Conservation (phyloP, 2,113 vertebrate species). For the Ciconia stormi region DNA sequence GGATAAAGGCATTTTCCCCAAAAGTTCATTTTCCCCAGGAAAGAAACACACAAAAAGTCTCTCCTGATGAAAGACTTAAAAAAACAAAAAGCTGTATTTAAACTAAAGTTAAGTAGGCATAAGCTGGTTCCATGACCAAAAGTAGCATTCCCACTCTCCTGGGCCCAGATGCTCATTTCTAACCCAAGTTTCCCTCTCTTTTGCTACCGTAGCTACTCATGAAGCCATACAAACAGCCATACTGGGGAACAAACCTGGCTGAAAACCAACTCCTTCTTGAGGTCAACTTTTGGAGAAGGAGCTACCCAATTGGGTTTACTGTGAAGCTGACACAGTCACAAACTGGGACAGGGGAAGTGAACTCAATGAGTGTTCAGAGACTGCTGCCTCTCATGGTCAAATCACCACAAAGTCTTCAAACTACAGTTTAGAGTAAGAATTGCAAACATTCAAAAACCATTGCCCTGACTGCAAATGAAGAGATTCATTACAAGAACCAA, state of each 20-base stretch:
- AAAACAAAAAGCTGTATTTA: not conserved
- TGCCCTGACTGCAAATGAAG: not conserved
- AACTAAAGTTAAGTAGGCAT: not conserved
- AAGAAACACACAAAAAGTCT: not conserved
- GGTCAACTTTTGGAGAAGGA: not conserved
- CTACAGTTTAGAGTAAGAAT: not conserved
- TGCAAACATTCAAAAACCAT: not conserved
- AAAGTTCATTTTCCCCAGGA: not conserved
- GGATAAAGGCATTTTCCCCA: not conserved
- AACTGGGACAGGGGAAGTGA: not conserved
- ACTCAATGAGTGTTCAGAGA: not conserved
- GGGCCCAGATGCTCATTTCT: not conserved
- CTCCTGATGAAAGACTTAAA: not conserved
- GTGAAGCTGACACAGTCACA: not conserved
- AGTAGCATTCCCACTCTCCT: not conserved
- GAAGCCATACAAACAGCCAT: accelerated
- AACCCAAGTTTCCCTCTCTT: not conserved
- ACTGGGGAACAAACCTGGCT: not conserved
- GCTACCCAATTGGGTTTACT: not conserved
- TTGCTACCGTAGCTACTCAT: not conserved
- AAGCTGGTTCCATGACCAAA: not conserved
- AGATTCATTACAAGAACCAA: not conserved
- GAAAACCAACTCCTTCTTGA: not conserved
- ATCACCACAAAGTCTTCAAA: not conserved
- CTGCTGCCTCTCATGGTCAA: not conserved